These are phyloP conservation scores for Thalassophryne amazonica DNA, from an alignment of 2,797 vertebrate genomes.

Conservation along the genomic window DNA sequence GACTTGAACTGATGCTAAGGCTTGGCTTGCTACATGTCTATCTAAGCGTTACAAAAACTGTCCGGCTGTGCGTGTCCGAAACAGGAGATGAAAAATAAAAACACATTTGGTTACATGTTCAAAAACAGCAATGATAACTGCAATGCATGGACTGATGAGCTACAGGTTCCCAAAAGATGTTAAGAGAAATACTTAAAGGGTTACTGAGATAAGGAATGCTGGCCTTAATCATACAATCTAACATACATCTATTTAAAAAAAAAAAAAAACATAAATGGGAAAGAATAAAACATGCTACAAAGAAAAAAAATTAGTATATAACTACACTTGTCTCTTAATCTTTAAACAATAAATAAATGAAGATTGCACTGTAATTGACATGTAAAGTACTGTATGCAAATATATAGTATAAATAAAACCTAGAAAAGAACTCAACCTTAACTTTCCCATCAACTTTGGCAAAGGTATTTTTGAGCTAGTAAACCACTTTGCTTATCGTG, in stretches of 20 bases:
- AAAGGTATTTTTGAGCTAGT: constrained; percentile 92
- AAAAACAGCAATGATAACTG: constrained; percentile 85
- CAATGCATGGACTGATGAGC: constrained; percentile 80
- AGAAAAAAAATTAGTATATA: constrained; percentile 94
- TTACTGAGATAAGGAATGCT: constrained; percentile 95
- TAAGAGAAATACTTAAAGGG: constrained; percentile 85
- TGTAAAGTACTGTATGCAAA: constrained; percentile 99
- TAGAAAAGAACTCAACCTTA: constrained; percentile 91
- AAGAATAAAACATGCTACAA: constrained; percentile 90
- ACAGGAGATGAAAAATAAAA: constrained; percentile 83
- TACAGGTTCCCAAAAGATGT: constrained; percentile 87
- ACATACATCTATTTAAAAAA: constrained; percentile 86
- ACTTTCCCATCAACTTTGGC: constrained; percentile 97
- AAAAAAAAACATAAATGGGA: constrained; percentile 57
- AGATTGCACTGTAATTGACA: constrained; percentile 99
- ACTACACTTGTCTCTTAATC: constrained; percentile 90
- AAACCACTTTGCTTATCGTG: constrained; percentile 86
- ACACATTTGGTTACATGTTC: constrained; percentile 88
- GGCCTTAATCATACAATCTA: constrained; percentile 90
- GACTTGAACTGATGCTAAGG: constrained; percentile 80
- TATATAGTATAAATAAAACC: constrained; percentile 99
- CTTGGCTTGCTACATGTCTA: constrained; percentile 86
- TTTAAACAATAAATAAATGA: constrained; percentile 99
- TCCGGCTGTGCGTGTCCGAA: constrained; percentile 63
- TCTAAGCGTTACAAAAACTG: constrained; percentile 85